Base-by-base conservation (phyloP, 2,797 vertebrate species). In the Cynodonichthys magdalenae region DNA sequence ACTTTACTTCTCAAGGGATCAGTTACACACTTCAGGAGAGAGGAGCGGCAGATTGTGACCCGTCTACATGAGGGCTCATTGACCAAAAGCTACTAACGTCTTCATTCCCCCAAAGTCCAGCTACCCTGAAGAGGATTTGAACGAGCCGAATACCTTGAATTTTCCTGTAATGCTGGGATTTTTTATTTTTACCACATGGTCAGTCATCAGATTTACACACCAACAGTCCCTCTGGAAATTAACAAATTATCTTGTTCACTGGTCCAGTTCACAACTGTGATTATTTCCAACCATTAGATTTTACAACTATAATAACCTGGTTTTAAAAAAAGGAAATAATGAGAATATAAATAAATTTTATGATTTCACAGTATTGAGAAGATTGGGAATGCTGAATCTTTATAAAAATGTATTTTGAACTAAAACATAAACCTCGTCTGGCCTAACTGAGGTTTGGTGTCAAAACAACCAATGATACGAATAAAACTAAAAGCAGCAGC, bases 201-300 rank as follows among this genome's bases (percentile, higher is more conserved):
- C 45, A 65, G 62, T 75, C 70, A 59, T 74, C 74, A 84, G 82
- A 89, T 85, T 87, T 85, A 89, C 66, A 90, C 89, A 86, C 68
- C 79, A 87, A 85, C 68, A 82, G 83, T 77, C 83, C 85, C 47
- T 41, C 71, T 81, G 77, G 79, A 91, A 88, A 91, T 90, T 64
- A 89, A 87, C 76, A 81, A 72, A 92, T 92, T 87, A 92, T 87
- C 86, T 88, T 87, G 84, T 90, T 92, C 91, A 92, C 84, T 91
- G 91, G 89, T 89, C 87, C 76, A 76, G 85, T 80, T 83, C 86
- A 90, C 85, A 81, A 80, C 81, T 77, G 81, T 84, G 89, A 93
- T 91, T 92, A 91, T 79, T 64, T 87, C 70, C 73, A 81, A 81
- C 88, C 83, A 90, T 90, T 85, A 89, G 71, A 79, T 83, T 79